Conservation (phyloP, 2,113 vertebrate genomes). For the Penelope pileata region DNA sequence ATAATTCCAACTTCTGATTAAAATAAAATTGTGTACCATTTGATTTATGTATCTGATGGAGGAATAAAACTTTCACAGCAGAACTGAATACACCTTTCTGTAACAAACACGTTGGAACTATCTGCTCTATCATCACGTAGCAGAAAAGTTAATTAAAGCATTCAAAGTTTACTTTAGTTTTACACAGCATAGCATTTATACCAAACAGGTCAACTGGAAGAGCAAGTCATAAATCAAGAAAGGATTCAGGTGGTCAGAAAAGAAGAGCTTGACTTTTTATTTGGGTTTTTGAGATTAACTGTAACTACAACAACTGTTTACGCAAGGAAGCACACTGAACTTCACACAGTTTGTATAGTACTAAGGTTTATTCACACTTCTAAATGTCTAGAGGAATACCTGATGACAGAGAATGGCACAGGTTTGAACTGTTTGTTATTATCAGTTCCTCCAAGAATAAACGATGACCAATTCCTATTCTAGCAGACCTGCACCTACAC, state of each 20-base stretch:
- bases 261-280: background rate
- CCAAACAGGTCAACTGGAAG: conserved; percentile 44
- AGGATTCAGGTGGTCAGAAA: background rate
- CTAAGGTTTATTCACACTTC: background rate
- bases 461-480: background rate
- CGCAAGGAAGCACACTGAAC: background rate
- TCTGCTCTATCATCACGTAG: background rate
- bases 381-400: background rate
- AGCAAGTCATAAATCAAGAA: conserved; percentile 30
- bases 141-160: conserved; percentile 31
- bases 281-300: background rate
- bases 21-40: background rate
- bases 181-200: conserved; percentile 36
- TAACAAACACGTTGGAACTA: background rate
- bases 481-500: background rate
- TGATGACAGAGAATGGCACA: background rate
- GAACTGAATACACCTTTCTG: background rate
- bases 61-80: background rate
- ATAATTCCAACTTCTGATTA: background rate
- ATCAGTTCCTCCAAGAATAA: background rate
- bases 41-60: background rate
- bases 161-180: conserved; percentile 38
- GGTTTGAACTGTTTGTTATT: background rate
- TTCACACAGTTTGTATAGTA: background rate
- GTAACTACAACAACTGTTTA: background rate